Conservation (phyloP, 2,113 vertebrate species). For the Odocoileus virginianus region DNA sequence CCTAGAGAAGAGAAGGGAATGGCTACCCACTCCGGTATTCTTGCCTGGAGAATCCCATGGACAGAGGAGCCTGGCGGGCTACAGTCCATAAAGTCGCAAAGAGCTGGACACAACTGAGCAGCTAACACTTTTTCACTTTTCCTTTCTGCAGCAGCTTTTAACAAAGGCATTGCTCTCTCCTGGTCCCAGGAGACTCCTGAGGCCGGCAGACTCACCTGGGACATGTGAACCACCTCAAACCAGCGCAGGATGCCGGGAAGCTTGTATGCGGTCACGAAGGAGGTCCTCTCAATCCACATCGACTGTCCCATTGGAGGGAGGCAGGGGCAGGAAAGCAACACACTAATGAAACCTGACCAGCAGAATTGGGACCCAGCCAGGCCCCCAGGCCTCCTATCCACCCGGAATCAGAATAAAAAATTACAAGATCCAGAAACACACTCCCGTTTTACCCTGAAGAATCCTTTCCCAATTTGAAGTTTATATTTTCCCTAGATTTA, state of each 20-base stretch:
- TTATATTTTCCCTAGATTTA: neutral
- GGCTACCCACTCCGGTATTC: neutral
- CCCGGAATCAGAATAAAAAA: neutral
- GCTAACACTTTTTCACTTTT: neutral
- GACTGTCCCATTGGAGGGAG: constrained; percentile 79
- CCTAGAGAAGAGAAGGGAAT: neutral
- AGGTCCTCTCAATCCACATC: constrained; percentile 99
- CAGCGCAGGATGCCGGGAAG: constrained; percentile 96
- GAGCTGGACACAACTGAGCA: neutral
- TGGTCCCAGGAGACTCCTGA: neutral
- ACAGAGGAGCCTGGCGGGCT: neutral
- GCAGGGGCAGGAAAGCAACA: constrained; percentile 14
- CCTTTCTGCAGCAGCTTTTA: neutral
- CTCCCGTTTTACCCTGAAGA: neutral
- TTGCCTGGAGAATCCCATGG: neutral
- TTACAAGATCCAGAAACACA: neutral
- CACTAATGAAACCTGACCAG: neutral
- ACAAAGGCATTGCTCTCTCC: neutral
- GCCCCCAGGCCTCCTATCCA: neutral
- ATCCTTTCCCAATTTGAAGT: neutral
- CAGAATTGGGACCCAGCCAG: neutral
- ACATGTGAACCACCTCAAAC: constrained; percentile 92
- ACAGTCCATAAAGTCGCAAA: neutral
- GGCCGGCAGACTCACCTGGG: constrained; percentile 80
- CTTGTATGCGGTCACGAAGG: constrained; percentile 93